A percentile compares a stretch with the other conserved stretches of the same genome.
These are phyloP conservation scores for Geophilus truncorum DNA, from an alignment of 2,888 invertebrate species.

Conservation along the genomic window DNA sequence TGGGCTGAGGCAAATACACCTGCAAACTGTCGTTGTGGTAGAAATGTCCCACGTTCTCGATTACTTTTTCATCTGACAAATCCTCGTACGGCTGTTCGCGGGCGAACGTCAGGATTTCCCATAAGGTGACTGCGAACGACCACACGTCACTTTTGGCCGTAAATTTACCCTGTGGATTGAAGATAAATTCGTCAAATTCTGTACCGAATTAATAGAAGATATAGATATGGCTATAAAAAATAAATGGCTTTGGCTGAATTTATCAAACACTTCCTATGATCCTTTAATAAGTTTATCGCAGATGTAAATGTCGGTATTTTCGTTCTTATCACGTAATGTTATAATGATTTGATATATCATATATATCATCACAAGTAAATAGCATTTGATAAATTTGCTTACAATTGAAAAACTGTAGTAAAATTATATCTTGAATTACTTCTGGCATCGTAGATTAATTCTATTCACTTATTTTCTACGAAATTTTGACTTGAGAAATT, in stretches of 20 bases:
- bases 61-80: slow-evolving; percentile 70
- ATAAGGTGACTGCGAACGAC: slow-evolving; percentile 80
- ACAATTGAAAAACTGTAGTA: too few relatives aligned
- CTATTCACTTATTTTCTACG: too few relatives aligned
- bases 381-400: too few relatives aligned
- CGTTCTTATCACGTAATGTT: too few relatives aligned
- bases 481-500: too few relatives aligned
- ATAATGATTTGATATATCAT: too few relatives aligned
- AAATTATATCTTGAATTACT: too few relatives aligned
- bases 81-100: slow-evolving; percentile 76
- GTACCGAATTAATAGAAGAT: neutral
- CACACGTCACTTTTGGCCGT: slow-evolving; percentile 81
- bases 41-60: slow-evolving; percentile 74
- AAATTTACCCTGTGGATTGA: slow-evolving; percentile 68
- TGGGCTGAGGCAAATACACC: slow-evolving; percentile 65
- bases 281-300: too few relatives aligned
- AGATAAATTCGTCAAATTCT: slow-evolving; percentile 51
- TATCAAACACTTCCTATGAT: too few relatives aligned
- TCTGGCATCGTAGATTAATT: too few relatives aligned
- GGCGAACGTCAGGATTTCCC: slow-evolving; percentile 80
- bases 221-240: neutral
- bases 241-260: neutral
- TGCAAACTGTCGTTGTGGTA: slow-evolving; percentile 68
- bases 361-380: too few relatives aligned
- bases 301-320: too few relatives aligned